Conservation (phyloP, 37 sponge, comb jelly and placozoan genomes). For the Chondrosia reniformis region DNA sequence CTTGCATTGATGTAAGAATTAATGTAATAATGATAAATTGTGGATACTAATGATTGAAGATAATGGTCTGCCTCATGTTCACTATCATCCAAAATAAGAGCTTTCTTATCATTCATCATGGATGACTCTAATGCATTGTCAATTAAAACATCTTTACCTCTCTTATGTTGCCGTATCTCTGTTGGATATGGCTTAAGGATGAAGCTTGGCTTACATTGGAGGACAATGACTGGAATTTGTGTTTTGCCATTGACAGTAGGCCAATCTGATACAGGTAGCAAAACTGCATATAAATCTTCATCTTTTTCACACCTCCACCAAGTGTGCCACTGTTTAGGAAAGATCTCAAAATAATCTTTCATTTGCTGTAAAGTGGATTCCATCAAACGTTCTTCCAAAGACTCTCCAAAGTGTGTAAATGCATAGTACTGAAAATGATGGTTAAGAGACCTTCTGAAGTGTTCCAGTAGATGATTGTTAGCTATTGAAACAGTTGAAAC, state of each 20-base stretch:
- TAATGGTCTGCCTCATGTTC: no score
- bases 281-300: neutral
- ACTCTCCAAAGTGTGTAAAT: neutral
- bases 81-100: no score
- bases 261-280: neutral
- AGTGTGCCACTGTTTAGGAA: constrained; percentile 1
- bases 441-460: no score
- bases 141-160: neutral
- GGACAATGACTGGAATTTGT: neutral
- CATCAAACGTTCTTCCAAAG: neutral
- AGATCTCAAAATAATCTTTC: neutral
- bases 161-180: neutral
- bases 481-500: no score
- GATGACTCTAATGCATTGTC: no score
- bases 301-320: constrained; percentile 12
- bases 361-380: no score
- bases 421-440: no score
- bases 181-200: constrained; percentile 8
- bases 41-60: no score
- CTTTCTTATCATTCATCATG: no score
- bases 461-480: no score
- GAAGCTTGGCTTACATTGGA: neutral
- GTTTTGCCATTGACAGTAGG: neutral
- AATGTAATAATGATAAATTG: neutral
- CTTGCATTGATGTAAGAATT: neutral